These are phyloP conservation scores for Prinia subflava DNA, from an alignment of 2,113 vertebrate genomes.

Conservation along the genomic window DNA sequence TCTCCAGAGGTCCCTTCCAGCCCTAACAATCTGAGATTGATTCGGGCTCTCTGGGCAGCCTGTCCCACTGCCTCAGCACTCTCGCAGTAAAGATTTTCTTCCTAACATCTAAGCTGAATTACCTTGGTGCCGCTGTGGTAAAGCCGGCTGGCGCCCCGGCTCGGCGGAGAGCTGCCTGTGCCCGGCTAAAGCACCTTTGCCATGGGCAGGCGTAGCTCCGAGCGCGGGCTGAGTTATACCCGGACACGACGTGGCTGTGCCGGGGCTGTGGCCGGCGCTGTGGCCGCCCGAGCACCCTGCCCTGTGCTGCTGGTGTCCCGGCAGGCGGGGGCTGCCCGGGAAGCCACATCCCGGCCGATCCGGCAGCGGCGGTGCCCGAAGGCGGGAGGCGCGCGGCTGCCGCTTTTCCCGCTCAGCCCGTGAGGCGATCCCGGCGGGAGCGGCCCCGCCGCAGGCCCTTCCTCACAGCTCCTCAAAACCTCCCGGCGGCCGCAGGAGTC, in stretches of 20 bases:
- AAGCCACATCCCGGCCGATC: fast-evolving
- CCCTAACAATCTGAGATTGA: not conserved
- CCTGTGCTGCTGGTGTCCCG: not conserved
- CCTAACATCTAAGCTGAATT: not conserved
- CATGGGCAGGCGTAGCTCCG: fast-evolving
- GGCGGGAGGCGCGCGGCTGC: not conserved
- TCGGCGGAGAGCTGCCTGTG: not conserved
- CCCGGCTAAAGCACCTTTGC: not conserved
- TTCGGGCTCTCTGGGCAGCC: not conserved
- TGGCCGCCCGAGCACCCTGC: not conserved
- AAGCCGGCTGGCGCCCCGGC: not conserved
- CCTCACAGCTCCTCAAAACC: fast-evolving
- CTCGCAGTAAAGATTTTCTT: not conserved
- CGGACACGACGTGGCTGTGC: not conserved
- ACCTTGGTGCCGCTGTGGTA: not conserved
- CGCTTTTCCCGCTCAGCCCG: not conserved
- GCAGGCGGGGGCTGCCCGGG: not conserved
- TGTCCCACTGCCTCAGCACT: not conserved
- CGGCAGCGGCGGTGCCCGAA: not conserved
- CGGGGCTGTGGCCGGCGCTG: not conserved
- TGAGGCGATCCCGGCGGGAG: not conserved
- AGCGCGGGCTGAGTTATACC: not conserved
- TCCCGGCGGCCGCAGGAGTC: fast-evolving
- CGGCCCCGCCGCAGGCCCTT: fast-evolving
- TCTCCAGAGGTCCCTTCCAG: not conserved